Evolutionary conservation across 2,888 invertebrate species (phyloP), one percentile per base, ranked within the genome.

Genomic region (Drosophila mimica): DNA sequence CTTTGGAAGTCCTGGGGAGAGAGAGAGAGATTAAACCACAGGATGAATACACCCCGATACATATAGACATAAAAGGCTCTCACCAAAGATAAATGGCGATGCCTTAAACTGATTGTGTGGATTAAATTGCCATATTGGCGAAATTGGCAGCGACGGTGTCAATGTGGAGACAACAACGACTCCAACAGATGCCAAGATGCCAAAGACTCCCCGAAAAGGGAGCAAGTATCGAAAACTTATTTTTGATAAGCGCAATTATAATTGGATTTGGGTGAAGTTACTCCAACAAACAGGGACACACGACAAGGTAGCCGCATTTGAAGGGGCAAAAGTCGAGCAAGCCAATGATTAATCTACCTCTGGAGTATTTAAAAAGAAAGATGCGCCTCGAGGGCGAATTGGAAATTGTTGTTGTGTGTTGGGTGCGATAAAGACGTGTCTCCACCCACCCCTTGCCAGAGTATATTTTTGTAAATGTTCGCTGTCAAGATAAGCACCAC

Each of bases 161-260:
- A 66, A 63, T 51, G 61, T 64, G 70, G 48, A 49, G 69, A 68
- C 69, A 70, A 51, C 66, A 74, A 62, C 48, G 49, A 74, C 63
- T 57, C 48, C 60, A 53, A 8, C 46, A 57, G 48, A 46, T 46
- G 20, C 46, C 20, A 15, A 46, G 20, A 28, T 58, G 52, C 52
- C 52, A 49, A 62, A 70, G 34, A 33, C 17, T 56, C n/a, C 28
- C 74, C 68, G 28, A 52, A 59, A 67, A 51, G 66, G 69, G 58
- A 78, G 74, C 60, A 72, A 87, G 88, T 83, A 88, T 89, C 87
- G 87, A 86, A 85, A 87, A 88, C 89, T 88, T 88, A 89, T 88
- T 88, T 88, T 89, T 88, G 87, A 88, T 88, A 88, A 88, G 90
- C 90, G 90, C 87, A 88, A 88, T 88, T 88, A 88, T 88, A 88